A percentile compares a stretch with the other conserved stretches of the same genome.
phyloP scores from a whole-genome alignment of 2,113 vertebrate genomes.

The Salminus brasiliensis region DNA sequence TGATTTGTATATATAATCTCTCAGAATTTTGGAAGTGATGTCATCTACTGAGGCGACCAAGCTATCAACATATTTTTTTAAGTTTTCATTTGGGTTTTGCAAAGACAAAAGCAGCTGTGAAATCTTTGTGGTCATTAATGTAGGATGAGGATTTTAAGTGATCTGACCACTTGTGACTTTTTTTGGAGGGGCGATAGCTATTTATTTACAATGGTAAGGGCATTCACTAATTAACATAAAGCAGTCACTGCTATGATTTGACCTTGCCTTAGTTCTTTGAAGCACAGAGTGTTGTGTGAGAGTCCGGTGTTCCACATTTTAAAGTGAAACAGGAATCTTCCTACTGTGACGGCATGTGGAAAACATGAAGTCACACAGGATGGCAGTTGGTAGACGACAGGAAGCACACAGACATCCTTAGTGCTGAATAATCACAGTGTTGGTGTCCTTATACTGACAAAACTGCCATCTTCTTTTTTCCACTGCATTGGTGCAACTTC shows the following conservation, averaged over 20 bases:
- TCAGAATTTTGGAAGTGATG: constrained; percentile 67
- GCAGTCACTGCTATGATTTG: not conserved
- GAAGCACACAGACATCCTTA: constrained; percentile 47
- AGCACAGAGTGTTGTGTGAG: not conserved
- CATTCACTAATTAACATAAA: too few relatives aligned
- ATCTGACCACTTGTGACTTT: constrained; percentile 51
- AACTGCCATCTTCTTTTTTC: not conserved
- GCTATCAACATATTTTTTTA: constrained; percentile 60
- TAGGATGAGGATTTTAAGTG: not conserved
- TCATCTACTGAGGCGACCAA: constrained; percentile 60
- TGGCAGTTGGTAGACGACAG: constrained; percentile 48
- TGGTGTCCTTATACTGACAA: not conserved
- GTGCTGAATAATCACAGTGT: constrained; percentile 38
- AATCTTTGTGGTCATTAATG: constrained; percentile 10
- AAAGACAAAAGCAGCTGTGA: constrained; percentile 52
- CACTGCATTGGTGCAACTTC: not conserved
- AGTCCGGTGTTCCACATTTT: not conserved
- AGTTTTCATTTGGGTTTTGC: constrained; percentile 51
- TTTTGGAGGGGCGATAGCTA: not conserved
- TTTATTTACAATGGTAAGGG: constrained; percentile 13
- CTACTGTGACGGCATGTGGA: constrained; percentile 63
- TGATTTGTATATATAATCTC: constrained; percentile 64
- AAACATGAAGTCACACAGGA: constrained; percentile 79
- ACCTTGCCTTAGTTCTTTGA: constrained; percentile 61
- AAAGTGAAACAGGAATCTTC: constrained; percentile 17